phyloP scores from a whole-genome alignment of 2,888 invertebrate genomes.

The Polydrusus tereticollis region DNA sequence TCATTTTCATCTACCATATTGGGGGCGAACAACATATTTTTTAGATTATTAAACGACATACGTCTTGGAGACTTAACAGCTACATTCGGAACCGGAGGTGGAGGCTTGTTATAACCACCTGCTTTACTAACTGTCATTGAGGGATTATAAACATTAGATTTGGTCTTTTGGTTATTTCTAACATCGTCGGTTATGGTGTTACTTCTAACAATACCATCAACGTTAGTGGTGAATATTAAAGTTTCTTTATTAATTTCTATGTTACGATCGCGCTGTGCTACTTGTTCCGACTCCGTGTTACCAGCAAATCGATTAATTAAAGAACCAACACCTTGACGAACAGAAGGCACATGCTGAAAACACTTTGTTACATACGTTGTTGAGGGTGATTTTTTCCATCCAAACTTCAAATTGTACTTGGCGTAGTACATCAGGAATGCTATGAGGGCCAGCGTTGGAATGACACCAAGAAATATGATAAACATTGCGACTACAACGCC shows the following conservation, averaged over 20 bases:
- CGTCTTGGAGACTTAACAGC: slow-evolving; percentile 35
- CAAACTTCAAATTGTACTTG: slow-evolving; percentile 74
- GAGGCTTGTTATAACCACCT: slow-evolving; percentile 7
- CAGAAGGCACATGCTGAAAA: slow-evolving; percentile 61
- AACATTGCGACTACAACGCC: slow-evolving; percentile 86
- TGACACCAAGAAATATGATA: slow-evolving; percentile 88
- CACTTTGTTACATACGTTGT: slow-evolving; percentile 70
- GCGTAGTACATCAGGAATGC: slow-evolving; percentile 82
- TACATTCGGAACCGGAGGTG: slow-evolving; percentile 28
- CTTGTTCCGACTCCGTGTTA: slow-evolving; percentile 50
- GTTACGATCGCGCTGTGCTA: slow-evolving; percentile 46
- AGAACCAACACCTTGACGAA: slow-evolving; percentile 62
- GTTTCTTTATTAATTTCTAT: slow-evolving; percentile 73
- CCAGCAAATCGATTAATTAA: slow-evolving; percentile 34
- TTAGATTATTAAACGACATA: slow-evolving; percentile 62
- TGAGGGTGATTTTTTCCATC: slow-evolving; percentile 69
- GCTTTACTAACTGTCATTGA: not conserved
- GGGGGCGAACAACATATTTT: too few relatives aligned
- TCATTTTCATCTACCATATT: not conserved
- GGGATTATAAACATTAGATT: slow-evolving; percentile 10
- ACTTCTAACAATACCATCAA: slow-evolving; percentile 69
- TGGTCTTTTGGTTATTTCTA: slow-evolving; percentile 38
- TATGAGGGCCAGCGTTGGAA: slow-evolving; percentile 79
- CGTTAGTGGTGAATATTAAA: slow-evolving; percentile 77
- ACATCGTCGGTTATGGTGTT: slow-evolving; percentile 56